A percentile compares a stretch with the other conserved stretches of the same genome.
Evolutionary conservation across 2,888 invertebrate genomes (phyloP).

Genomic region (Netelia virgata): DNA sequence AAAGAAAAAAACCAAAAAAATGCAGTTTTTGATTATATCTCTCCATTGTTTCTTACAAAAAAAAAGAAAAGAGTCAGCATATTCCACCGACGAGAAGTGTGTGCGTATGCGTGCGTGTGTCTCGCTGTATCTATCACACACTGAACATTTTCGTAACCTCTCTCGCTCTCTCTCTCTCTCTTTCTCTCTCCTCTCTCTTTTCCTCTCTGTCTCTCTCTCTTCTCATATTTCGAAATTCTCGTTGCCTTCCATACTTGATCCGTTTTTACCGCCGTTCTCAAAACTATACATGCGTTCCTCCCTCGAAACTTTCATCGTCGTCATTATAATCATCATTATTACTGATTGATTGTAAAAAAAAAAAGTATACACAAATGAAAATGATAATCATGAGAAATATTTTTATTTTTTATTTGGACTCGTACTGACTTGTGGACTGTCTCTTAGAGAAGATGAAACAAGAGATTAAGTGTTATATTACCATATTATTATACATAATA

Average conservation of each 20-base stretch:
- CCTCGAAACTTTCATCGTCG: constrained; percentile 36
- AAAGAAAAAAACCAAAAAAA: constrained; percentile 13
- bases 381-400: constrained; percentile 9
- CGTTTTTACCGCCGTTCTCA: constrained; percentile 33
- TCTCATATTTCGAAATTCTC: constrained; percentile 71
- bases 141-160: constrained; percentile 60
- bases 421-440: constrained; percentile 48
- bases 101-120: constrained; percentile 55
- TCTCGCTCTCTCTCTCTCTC: constrained; percentile 41
- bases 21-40: constrained; percentile 53
- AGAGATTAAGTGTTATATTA: constrained; percentile 35
- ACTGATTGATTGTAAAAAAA: constrained; percentile 20
- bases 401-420: constrained; percentile 9
- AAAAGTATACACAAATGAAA: constrained; percentile 4
- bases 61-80: not conserved
- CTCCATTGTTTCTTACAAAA: constrained; percentile 39
- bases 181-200: constrained; percentile 46
- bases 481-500: not conserved
- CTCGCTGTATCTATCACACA: constrained; percentile 59
- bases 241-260: constrained; percentile 59
- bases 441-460: constrained; percentile 24
- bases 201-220: constrained; percentile 4
- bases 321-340: constrained; percentile 45
- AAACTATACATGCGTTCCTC: constrained; percentile 19
- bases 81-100: constrained; percentile 46